Evolutionary conservation across 2,797 vertebrate genomes (phyloP).

Genomic region (Poeciliopsis paucimaculata): DNA sequence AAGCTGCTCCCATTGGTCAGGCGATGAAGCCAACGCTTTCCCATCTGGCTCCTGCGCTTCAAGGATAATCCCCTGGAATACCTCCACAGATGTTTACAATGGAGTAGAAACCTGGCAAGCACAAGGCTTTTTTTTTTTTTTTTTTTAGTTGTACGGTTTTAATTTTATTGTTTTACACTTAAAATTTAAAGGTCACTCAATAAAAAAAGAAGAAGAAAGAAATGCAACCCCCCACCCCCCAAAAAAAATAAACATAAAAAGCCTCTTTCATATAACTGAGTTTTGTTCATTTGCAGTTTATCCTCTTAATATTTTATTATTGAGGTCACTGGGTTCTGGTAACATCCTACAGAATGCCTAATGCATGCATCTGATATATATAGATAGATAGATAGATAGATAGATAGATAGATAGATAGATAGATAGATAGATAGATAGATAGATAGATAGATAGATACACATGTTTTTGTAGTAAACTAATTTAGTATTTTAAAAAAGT

Average conservation of each 20-base stretch:
- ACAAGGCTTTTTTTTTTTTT: conserved; percentile 7
- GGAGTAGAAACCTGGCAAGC: conserved; percentile 45
- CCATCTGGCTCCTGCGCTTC: conserved; percentile 81
- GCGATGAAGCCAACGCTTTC: conserved; percentile 54
- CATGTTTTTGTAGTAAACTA: neutral
- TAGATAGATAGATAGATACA: neutral
- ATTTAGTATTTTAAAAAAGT: neutral
- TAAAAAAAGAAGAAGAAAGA: neutral
- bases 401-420: too few species aligned
- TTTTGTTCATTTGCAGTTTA: conserved; percentile 1
- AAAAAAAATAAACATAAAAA: neutral
- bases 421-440: too few species aligned
- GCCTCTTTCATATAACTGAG: neutral
- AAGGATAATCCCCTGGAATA: conserved; percentile 83
- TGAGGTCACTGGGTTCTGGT: neutral
- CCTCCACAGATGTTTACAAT: conserved; percentile 79
- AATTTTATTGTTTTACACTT: neutral
- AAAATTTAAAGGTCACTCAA: neutral
- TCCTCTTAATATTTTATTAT: conserved; percentile 6
- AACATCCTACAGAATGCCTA: neutral
- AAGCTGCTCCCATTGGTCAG: conserved; percentile 67
- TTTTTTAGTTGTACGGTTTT: neutral
- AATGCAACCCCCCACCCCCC: too few species aligned
- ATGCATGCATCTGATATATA: neutral
- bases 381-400: too few species aligned